Evolutionary conservation across 2,797 vertebrate genomes (phyloP).

Genomic region (Alcedo atthis): DNA sequence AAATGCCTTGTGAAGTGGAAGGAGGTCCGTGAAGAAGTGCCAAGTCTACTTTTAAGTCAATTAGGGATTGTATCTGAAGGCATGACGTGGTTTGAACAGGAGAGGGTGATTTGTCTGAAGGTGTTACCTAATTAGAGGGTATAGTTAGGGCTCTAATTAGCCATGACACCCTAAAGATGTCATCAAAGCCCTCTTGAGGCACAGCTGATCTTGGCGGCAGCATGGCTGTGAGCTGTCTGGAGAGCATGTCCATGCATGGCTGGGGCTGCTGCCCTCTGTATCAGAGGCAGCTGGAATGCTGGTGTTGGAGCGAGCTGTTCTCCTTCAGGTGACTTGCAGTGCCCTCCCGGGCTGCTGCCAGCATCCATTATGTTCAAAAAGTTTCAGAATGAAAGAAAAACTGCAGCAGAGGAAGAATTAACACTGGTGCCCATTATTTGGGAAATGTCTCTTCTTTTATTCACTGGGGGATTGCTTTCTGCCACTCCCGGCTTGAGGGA

Average conservation of each 20-base stretch:
- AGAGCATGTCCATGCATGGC: background rate
- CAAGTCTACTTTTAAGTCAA: conserved; percentile 22
- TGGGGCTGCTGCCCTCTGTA: background rate
- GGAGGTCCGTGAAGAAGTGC: background rate
- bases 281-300: background rate
- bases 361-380: background rate
- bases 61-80: background rate
- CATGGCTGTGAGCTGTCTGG: background rate
- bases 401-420: conserved; percentile 1
- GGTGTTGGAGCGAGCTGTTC: background rate
- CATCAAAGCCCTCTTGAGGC: conserved; percentile 1
- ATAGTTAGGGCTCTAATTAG: conserved; percentile 27
- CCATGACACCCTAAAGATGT: conserved; percentile 47
- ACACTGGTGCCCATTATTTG: background rate
- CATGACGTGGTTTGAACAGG: background rate
- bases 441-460: background rate
- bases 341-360: background rate
- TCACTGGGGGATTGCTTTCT: background rate
- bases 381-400: background rate
- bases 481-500: background rate
- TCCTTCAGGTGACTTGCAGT: background rate
- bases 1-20: conserved; percentile 6
- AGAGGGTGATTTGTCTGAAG: conserved; percentile 34
- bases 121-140: conserved; percentile 44
- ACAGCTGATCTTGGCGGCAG: background rate